A percentile compares a stretch with the other conserved stretches of the same genome.
phyloP scores from a whole-genome alignment of 2,113 vertebrate genomes.

The Pampusana beccarii region DNA sequence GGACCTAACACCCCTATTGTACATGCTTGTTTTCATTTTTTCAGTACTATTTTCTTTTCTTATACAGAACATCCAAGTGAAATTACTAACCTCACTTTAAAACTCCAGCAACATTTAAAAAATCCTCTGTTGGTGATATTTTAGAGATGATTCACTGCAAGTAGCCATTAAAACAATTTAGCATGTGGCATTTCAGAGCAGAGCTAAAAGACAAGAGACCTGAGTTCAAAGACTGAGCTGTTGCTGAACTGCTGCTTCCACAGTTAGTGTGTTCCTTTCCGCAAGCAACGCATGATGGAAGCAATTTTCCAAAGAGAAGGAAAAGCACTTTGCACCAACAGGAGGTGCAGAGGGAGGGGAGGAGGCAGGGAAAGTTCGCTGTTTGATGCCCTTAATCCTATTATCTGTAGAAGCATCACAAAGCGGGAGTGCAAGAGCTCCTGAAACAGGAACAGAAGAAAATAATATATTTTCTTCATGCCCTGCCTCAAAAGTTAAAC shows the following conservation, averaged over 20 bases:
- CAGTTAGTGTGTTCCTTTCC: background rate
- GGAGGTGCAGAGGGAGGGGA: background rate
- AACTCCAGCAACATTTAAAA: background rate
- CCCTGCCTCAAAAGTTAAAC: background rate
- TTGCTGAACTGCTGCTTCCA: constrained; percentile 32
- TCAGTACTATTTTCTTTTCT: background rate
- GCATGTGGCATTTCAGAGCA: constrained; percentile 48
- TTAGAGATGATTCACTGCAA: background rate
- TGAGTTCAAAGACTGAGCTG: background rate
- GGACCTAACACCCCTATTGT: background rate
- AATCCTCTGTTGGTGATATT: background rate
- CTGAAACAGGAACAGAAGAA: background rate
- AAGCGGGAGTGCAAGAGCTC: background rate
- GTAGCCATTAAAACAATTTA: constrained; percentile 60
- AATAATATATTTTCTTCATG: background rate
- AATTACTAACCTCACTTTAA: background rate
- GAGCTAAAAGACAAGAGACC: constrained; percentile 14
- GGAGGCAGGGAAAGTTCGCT: background rate
- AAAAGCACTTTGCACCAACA: background rate
- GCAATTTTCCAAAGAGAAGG: background rate
- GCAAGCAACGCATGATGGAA: background rate
- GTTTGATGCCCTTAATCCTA: background rate
- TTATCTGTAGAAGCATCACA: background rate
- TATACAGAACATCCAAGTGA: background rate
- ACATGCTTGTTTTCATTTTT: background rate